Evolutionary conservation across 1,140 invertebrate genomes (phyloP), one percentile per base, ranked within the genome.

Genomic region (Drosophila guanche): DNA sequence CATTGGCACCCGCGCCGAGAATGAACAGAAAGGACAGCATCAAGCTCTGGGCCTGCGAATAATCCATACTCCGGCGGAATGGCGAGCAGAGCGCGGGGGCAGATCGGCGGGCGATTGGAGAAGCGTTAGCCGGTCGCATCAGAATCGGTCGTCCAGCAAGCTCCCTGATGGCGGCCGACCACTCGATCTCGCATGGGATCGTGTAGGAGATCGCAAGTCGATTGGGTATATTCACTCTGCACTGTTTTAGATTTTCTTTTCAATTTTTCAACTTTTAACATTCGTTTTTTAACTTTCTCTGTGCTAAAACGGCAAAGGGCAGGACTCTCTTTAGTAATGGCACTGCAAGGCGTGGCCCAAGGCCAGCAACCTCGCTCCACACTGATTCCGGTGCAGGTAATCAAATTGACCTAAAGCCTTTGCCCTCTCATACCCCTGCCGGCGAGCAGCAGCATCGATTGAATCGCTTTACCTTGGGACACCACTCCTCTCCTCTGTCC

Each of bases 41-140:
- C 43, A 90, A 63, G 58, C 55, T 70, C 54, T 60, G 75, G 29
- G 62, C 63, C 65, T 73, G 79, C 40, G 42, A 66, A 62, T 70
- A 76, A 79, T 90, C 81, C 89, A 90, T 90, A 81, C 62, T 81
- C 57, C 67, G 16, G 40, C 45, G 53, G 22, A 42, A 22, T 22
- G 42, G 65, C 46, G 66, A 41, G 58, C 33, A 47, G 65, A 20
- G 8, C 12, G 43, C 46, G 33, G 37, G 16, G 45, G 33, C 42
- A 52, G 16, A 56, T 57, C 25, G n/a, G 23, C 40, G 59, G 45
- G 23, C 55, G 10, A 29, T 42, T 40, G 33, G 42, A 50, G 14
- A 33, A 23, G 58, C 47, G 22, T 56, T 70, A 40, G 54, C 54
- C 54, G 14, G 61, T 43, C 25, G 53, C 68, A 77, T 60, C 45